Evolutionary conservation across 2,888 invertebrate species (phyloP).

Genomic region (Sinopyrophorus schimmeli): DNA sequence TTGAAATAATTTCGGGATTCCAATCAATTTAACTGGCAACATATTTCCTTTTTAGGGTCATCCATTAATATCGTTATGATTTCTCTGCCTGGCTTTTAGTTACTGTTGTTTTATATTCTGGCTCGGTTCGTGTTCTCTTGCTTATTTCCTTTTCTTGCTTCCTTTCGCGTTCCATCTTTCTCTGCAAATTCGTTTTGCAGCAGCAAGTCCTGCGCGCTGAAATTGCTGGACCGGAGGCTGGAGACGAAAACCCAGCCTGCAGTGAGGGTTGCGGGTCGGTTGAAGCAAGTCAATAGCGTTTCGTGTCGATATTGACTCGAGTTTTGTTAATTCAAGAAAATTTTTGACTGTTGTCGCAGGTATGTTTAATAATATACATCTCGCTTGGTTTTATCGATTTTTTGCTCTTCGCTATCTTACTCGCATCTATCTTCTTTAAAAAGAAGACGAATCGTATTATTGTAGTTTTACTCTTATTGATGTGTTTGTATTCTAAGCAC

Average conservation of each 20-base stretch:
- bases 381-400: no score
- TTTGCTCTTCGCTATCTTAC: no score
- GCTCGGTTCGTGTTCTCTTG: conserved; percentile 19
- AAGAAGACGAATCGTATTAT: no score
- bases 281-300: conserved; percentile 39
- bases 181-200: conserved; percentile 28
- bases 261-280: conserved; percentile 49
- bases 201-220: conserved; percentile 30
- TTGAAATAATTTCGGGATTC: conserved; percentile 5
- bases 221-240: conserved; percentile 30
- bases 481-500: no score
- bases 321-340: conserved; percentile 18
- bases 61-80: conserved; percentile 19
- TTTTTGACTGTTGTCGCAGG: conserved; percentile 25
- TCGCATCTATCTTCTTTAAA: no score
- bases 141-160: conserved; percentile 24
- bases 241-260: conserved; percentile 40
- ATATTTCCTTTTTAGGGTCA: conserved; percentile 14
- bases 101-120: conserved; percentile 23
- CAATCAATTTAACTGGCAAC: conserved; percentile 13
- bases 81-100: conserved; percentile 16
- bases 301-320: conserved; percentile 33
- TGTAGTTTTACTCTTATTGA: no score
- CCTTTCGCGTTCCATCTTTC: conserved; percentile 19
- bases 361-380: conserved; percentile 16